Conservation (phyloP, 1,140 invertebrate species). For the Phenacoccus solenopsis region DNA sequence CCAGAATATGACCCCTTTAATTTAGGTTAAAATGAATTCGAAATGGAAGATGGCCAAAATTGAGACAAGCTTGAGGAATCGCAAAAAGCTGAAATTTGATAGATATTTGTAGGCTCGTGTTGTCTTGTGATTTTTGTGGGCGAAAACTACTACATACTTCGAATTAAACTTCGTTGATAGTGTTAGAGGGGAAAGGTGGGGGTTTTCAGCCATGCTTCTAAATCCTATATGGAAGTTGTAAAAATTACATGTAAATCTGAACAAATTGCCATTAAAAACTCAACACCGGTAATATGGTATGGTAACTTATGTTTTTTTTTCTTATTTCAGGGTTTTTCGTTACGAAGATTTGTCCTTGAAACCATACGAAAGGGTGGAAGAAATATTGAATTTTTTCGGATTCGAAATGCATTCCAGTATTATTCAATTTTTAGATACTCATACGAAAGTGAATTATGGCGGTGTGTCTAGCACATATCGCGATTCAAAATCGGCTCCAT, state of each 20-base stretch:
- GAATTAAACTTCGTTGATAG: too few species aligned
- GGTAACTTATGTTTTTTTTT: slow-evolving; percentile 18
- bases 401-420: slow-evolving; percentile 54
- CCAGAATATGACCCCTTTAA: too few species aligned
- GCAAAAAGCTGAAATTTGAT: too few species aligned
- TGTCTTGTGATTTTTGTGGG: too few species aligned
- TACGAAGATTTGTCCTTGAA: slow-evolving; percentile 75
- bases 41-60: too few species aligned
- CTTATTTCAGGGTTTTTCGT: slow-evolving; percentile 51
- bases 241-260: background rate
- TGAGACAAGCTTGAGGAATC: too few species aligned
- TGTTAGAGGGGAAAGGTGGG: too few species aligned
- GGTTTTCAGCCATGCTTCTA: too few species aligned
- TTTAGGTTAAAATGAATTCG: too few species aligned
- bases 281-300: background rate
- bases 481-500: slow-evolving; percentile 66
- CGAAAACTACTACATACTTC: too few species aligned
- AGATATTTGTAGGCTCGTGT: too few species aligned
- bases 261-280: background rate
- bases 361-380: slow-evolving; percentile 51
- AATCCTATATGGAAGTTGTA: too few species aligned
- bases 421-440: slow-evolving; percentile 59
- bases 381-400: slow-evolving; percentile 64
- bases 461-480: slow-evolving; percentile 71
- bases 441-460: slow-evolving; percentile 62